Percentiles rank a stretch among this genome's conserved stretches.
These are phyloP conservation scores for Perizoma flavofasciatum DNA, from an alignment of 2,888 invertebrate genomes.

Conservation along the genomic window DNA sequence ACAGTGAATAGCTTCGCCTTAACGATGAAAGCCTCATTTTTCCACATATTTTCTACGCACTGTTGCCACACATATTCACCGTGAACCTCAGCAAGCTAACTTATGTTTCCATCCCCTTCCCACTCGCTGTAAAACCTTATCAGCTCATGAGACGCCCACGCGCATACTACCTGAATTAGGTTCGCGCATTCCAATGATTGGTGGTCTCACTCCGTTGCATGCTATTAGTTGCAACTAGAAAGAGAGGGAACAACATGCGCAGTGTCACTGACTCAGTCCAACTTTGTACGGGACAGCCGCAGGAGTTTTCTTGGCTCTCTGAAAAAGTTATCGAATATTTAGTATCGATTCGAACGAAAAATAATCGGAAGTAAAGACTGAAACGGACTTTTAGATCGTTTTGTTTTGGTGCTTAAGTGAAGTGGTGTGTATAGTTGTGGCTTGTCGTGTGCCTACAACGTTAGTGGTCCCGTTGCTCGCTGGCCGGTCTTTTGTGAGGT, in stretches of 20 bases:
- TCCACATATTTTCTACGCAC: slow-evolving; percentile 66
- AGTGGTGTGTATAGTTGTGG: slow-evolving; percentile 44
- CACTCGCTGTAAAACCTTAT: slow-evolving; percentile 45
- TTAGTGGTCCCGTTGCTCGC: slow-evolving; percentile 71
- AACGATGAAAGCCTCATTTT: slow-evolving; percentile 75
- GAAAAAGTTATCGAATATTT: slow-evolving; percentile 40
- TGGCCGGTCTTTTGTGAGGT: slow-evolving; percentile 67
- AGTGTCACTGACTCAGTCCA: slow-evolving; percentile 80
- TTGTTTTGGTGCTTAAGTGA: slow-evolving; percentile 40
- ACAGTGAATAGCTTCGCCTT: slow-evolving; percentile 52
- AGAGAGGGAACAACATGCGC: slow-evolving; percentile 65
- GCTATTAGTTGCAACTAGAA: slow-evolving; percentile 44
- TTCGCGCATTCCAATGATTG: slow-evolving; percentile 68
- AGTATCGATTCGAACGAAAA: slow-evolving; percentile 64
- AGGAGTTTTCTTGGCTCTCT: slow-evolving; percentile 44
- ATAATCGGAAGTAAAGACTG: slow-evolving; percentile 58
- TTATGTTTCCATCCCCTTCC: slow-evolving; percentile 50
- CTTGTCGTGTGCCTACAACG: slow-evolving; percentile 43
- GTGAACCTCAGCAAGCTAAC: slow-evolving; percentile 66
- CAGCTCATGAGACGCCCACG: slow-evolving; percentile 57
- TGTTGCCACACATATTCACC: slow-evolving; percentile 64
- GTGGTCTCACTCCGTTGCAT: slow-evolving; percentile 54
- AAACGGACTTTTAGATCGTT: slow-evolving; percentile 43
- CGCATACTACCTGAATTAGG: slow-evolving; percentile 59
- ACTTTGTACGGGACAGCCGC: slow-evolving; percentile 58